Conservation (phyloP, 2,797 vertebrate species). For the Sylvia borin region DNA sequence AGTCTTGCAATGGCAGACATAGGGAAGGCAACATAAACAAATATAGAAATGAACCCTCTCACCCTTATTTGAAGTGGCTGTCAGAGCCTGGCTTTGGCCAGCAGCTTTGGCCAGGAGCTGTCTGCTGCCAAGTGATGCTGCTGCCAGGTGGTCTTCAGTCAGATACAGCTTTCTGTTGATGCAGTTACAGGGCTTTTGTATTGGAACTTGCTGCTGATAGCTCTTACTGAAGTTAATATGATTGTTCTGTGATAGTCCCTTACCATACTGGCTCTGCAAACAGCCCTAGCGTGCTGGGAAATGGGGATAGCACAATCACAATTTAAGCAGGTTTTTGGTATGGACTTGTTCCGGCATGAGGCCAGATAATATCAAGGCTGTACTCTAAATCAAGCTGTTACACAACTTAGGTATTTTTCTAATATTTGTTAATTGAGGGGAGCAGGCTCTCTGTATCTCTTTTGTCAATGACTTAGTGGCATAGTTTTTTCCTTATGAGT, state of each 20-base stretch:
- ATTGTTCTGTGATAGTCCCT: background rate
- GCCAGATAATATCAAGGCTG: background rate
- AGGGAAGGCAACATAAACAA: background rate
- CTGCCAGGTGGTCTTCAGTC: background rate
- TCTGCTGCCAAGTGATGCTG: background rate
- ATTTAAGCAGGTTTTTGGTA: background rate
- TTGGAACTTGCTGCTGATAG: background rate
- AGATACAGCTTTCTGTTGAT: accelerated
- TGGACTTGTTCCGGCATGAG: background rate
- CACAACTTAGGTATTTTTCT: background rate
- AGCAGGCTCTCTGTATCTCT: background rate
- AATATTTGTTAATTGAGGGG: background rate
- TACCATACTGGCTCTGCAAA: background rate
- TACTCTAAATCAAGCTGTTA: background rate
- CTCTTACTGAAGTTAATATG: background rate
- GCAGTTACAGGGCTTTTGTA: background rate
- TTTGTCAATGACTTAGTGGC: background rate
- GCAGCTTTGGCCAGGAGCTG: background rate
- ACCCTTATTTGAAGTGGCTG: background rate
- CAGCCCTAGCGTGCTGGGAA: accelerated
- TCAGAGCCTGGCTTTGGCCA: background rate
- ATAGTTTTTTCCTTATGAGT: background rate
- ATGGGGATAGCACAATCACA: background rate
- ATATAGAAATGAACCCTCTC: background rate
- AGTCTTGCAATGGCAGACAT: background rate